phyloP scores from a whole-genome alignment of 2,888 invertebrate species.

The Noctuana brunneofusca region DNA sequence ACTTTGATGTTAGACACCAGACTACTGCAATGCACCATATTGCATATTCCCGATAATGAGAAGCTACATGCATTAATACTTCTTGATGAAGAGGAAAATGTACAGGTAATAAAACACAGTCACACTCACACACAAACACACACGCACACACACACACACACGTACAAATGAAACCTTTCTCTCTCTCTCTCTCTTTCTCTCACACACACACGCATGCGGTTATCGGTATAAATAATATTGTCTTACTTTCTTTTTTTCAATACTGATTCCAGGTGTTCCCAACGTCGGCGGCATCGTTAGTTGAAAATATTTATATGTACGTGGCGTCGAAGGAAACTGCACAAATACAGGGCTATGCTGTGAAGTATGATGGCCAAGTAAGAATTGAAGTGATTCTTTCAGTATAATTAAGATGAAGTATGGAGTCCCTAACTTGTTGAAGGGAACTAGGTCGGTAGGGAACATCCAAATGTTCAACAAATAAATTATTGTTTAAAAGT shows the following conservation, averaged over 20 bases:
- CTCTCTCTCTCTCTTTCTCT: too few relatives aligned
- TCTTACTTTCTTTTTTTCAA: too few relatives aligned
- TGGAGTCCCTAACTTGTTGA: too few relatives aligned
- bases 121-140: too few relatives aligned
- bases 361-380: conserved; percentile 68
- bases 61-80: conserved; percentile 91
- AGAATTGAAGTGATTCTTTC: conserved; percentile 31
- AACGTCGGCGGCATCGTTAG: conserved; percentile 74
- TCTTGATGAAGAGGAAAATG: conserved; percentile 80
- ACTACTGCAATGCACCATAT: conserved; percentile 88
- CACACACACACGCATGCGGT: background rate
- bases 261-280: conserved; percentile 84
- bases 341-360: conserved; percentile 68
- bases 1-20: conserved; percentile 83
- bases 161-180: too few relatives aligned
- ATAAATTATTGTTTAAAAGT: too few relatives aligned
- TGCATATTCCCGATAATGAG: conserved; percentile 88
- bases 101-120: conserved; percentile 75
- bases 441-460: too few relatives aligned
- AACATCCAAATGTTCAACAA: too few relatives aligned
- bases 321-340: conserved; percentile 74
- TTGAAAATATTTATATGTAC: conserved; percentile 74
- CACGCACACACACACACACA: too few relatives aligned
- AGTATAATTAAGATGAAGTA: too few relatives aligned
- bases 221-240: background rate